phyloP scores from a whole-genome alignment of 2,888 invertebrate species.

The Tyria jacobaeae region DNA sequence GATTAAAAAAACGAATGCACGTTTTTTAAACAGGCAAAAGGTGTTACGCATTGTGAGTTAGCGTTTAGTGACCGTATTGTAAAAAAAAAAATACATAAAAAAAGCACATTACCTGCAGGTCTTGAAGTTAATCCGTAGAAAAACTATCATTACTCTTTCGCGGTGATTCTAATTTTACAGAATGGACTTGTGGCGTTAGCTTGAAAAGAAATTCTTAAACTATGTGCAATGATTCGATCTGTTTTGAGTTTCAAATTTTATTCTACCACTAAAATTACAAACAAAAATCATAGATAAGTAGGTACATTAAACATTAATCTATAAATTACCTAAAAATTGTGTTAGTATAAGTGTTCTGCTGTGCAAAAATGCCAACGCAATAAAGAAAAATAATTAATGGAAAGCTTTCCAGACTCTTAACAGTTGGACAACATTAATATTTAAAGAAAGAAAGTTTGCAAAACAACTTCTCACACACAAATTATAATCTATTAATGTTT shows the following conservation, averaged over 20 bases:
- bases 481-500: slow-evolving; percentile 22
- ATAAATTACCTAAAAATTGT: not conserved
- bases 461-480: slow-evolving; percentile 11
- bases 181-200: slow-evolving; percentile 50
- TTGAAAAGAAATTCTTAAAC: slow-evolving; percentile 31
- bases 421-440: not conserved
- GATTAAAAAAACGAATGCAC: not conserved
- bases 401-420: slow-evolving; percentile 14
- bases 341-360: not conserved
- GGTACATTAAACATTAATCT: not conserved
- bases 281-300: too few relatives aligned
- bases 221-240: not conserved
- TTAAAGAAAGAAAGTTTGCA: slow-evolving; percentile 15
- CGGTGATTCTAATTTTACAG: slow-evolving; percentile 59
- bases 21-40: not conserved
- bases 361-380: slow-evolving; percentile 6
- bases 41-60: slow-evolving; percentile 34
- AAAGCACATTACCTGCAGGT: slow-evolving; percentile 61
- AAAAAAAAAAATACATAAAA: slow-evolving; percentile 17
- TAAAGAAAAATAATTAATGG: slow-evolving; percentile 7
- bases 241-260: not conserved
- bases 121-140: slow-evolving; percentile 59
- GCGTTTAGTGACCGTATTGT: slow-evolving; percentile 28
- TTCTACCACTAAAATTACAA: too few relatives aligned
- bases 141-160: slow-evolving; percentile 48